Base-by-base conservation (phyloP, 2,113 vertebrate genomes). In the Corythornis vintsioides region DNA sequence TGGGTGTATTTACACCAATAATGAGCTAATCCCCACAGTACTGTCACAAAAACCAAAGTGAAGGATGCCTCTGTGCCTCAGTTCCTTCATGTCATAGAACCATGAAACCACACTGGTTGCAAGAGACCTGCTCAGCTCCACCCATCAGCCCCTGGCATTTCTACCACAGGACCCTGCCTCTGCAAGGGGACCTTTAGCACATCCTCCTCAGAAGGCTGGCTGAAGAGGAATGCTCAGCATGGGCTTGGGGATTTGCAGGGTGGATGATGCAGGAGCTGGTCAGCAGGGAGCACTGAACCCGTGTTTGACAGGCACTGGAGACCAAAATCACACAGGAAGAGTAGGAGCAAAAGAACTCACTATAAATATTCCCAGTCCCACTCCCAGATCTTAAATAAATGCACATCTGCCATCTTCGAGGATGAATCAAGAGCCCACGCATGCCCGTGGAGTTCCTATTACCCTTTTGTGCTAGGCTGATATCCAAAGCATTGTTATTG, bases 401-500 rank as follows among this genome's bases (percentile, higher is more conserved):
- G 77, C 91, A 96, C 92, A 92, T 88, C 93, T 94, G 89, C 22
- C 70, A 94, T 89, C 81, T 86, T 81, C 45, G 84, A 93, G 91
- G 83, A 94, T 94, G 95, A 96, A 94, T 94, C 94, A 89, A 93
- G 82, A 89, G 83, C 94, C 94, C 74, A 96, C 95, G 1, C 89
- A 64, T 89, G 91, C 77, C 89, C 35, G 0, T 75, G 70, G 95
- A 94, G 93, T 82, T 92, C 94, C 93, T 94, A 78, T 89, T 90
- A 90, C 89, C 94, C 93, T 93, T 93, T 43, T 90, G 94, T 93
- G 94, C 94, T 86, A 82, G 95, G 95, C 95, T 96, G 59, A 69
- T 92, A 84, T 89, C 95, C 95, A 96, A 96, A 93, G 92, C 53
- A 92, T 75, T 95, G 93, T 93, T 95, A 81, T 92, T 95, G 93